Conservation (phyloP, 2,113 vertebrate genomes). For the Telmatochromis sp. region DNA sequence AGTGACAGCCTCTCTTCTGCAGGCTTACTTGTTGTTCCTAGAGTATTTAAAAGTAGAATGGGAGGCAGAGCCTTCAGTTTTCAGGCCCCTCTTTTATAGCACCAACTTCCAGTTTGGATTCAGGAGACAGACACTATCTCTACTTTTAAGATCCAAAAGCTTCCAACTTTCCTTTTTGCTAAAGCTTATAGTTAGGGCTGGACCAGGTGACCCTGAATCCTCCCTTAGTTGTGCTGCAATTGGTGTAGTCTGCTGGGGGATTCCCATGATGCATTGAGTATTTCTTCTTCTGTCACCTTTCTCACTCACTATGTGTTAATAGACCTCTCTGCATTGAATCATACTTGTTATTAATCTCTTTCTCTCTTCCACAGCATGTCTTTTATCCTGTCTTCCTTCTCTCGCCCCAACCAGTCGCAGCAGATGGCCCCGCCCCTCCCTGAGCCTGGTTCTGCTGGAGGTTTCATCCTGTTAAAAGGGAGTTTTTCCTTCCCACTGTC, state of each 20-base stretch:
- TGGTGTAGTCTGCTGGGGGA: background rate
- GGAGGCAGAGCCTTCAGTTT: background rate
- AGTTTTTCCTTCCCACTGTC: background rate
- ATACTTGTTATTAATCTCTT: rapidly evolving
- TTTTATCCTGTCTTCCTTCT: background rate
- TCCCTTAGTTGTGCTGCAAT: background rate
- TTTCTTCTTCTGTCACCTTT: rapidly evolving
- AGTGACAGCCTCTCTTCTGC: background rate
- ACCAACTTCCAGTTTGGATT: background rate
- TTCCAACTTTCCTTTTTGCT: background rate
- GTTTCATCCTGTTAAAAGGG: background rate
- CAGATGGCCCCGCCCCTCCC: background rate
- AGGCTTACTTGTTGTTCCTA: background rate
- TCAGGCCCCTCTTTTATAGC: background rate
- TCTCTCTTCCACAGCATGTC: background rate
- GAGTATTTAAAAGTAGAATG: background rate
- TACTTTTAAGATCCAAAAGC: background rate
- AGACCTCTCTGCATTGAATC: background rate
- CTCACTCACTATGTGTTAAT: background rate
- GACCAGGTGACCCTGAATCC: background rate
- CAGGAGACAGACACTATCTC: background rate
- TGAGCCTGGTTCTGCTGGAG: background rate
- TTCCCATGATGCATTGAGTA: background rate
- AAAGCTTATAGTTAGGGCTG: background rate
- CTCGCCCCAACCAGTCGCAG: rapidly evolving